Base-by-base conservation (phyloP, 1,140 invertebrate species). In the Euura lappo region DNA sequence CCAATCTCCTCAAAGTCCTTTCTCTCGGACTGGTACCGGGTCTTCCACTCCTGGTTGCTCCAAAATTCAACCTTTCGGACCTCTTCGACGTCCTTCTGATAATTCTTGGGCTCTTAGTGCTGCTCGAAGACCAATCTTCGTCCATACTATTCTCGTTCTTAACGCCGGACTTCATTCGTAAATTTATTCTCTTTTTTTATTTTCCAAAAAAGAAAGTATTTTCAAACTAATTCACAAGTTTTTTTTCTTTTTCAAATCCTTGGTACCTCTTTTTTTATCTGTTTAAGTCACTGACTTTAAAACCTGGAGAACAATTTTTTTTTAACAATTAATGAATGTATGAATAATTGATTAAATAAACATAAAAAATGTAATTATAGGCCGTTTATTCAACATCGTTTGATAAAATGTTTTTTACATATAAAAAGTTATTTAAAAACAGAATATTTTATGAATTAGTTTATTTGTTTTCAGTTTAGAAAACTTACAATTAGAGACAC, bases 1-100 rank as follows among this genome's bases (percentile, higher is more conserved):
- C 96, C 72, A 97, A 89, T 77, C 96, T 89, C 73, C 96, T 89
- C 68, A 96, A 88, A 81, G 96, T 97, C 79, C 94, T 90, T 82
- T 98, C 96, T 72, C 94, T 80, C 11, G 83, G 76, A 11, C 80
- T 82, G 44, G 72, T 72, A 6, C 75, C 72, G 10, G 76, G 73
- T 42, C 78, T 74, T 71, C 4, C 11, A 28, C 79, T 73, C 68
- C 80, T 83, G 6, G 80, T 77, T 69, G 76, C 71, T 73, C 71
- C 80, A n/a, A 79, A 74, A 68, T 77, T 77, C 64, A 79, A 73
- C 6, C 77, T 77, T 47, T 80, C 75, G 67, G 77, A 74, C 70
- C 66, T 72, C 60, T 71, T 82, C 3, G 75, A 71, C 13, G 72
- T 71, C 43, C 71, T 72, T 5, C 74, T 72, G 65, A 77, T 44